Conservation (phyloP, 2,888 invertebrate species). For the Drosophila percnosoma region DNA sequence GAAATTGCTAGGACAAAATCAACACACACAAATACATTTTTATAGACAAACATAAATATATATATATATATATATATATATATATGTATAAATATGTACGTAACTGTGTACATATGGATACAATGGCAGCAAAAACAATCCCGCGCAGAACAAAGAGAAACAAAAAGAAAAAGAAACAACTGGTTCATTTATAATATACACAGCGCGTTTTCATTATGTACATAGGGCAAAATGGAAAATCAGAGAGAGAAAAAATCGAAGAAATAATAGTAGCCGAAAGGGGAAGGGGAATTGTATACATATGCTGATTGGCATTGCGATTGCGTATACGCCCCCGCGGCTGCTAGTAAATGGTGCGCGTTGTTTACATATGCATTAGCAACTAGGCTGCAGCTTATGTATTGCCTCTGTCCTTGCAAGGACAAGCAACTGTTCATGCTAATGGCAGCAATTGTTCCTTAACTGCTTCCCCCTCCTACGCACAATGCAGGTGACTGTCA, state of each 20-base stretch:
- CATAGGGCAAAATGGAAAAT: constrained; percentile 35
- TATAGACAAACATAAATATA: constrained; percentile 15
- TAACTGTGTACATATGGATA: constrained; percentile 5
- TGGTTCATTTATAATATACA: constrained; percentile 62
- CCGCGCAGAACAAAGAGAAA: neutral
- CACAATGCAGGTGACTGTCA: constrained; percentile 91
- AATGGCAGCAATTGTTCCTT: constrained; percentile 20
- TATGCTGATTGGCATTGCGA: constrained; percentile 48
- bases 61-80: constrained; percentile 3
- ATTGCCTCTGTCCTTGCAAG: constrained; percentile 47
- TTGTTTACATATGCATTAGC: constrained; percentile 68
- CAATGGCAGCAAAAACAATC: constrained; percentile 33
- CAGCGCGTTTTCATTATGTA: constrained; percentile 54
- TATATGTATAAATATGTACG: constrained; percentile 16
- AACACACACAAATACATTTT: constrained; percentile 7
- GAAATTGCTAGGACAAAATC: constrained; percentile 57
- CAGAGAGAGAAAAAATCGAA: constrained; percentile 1
- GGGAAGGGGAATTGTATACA: constrained; percentile 30
- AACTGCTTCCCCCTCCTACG: constrained; percentile 4
- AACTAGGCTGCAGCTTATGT: constrained; percentile 35
- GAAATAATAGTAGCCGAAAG: constrained; percentile 28
- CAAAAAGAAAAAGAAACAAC: constrained; percentile 20
- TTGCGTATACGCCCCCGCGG: constrained; percentile 52
- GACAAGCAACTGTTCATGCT: constrained; percentile 19
- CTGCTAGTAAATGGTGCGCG: constrained; percentile 57